Conservation (phyloP, 2,113 vertebrate genomes). For the Tupaia chinensis region DNA sequence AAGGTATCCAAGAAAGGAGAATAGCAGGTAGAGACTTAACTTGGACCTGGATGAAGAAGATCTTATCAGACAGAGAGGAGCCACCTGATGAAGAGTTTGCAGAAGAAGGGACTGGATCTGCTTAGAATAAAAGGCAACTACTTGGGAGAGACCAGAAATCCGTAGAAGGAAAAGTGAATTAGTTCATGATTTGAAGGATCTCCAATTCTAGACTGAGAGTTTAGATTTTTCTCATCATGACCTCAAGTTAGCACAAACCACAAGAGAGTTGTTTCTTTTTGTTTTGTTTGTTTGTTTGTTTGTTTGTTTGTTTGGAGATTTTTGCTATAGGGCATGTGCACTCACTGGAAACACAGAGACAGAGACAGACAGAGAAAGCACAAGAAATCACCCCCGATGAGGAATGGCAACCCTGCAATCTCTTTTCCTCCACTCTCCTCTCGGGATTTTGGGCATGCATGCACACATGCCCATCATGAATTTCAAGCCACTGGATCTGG, state of each 20-base stretch:
- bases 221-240: not conserved
- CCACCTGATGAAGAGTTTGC: not conserved
- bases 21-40: not conserved
- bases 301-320: too few relatives aligned
- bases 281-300: not conserved
- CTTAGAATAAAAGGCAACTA: not conserved
- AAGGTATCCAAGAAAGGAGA: not conserved
- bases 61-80: not conserved
- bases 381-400: too few relatives aligned
- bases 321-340: too few relatives aligned
- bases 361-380: too few relatives aligned
- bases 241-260: not conserved
- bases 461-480: too few relatives aligned
- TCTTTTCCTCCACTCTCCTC: too few relatives aligned
- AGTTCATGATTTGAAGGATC: not conserved
- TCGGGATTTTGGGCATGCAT: too few relatives aligned
- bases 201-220: not conserved
- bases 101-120: not conserved
- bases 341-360: too few relatives aligned
- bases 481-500: too few relatives aligned
- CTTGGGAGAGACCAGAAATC: not conserved
- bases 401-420: too few relatives aligned
- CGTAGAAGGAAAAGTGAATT: not conserved
- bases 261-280: slow-evolving; percentile 1
- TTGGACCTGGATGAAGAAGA: not conserved